Conservation (phyloP, 2,113 vertebrate genomes). For the Serranochromis macrocephalus region DNA sequence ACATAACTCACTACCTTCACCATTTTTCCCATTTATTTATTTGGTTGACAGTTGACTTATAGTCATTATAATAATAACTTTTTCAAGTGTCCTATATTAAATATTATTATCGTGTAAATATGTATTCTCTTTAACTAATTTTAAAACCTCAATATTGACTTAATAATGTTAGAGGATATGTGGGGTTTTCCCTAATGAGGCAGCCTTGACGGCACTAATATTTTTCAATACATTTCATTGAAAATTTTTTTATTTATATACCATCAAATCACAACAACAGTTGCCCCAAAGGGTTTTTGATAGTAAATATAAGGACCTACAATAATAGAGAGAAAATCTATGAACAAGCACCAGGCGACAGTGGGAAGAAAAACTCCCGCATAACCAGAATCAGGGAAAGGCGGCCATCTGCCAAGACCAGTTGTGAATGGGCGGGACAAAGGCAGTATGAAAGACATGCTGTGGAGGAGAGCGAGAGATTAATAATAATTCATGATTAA, state of each 20-base stretch:
- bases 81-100: background rate
- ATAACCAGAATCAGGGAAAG: background rate
- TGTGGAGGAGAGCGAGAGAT: background rate
- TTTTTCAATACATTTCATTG: background rate
- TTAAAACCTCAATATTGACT: background rate
- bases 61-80: background rate
- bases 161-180: background rate
- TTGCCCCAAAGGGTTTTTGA: background rate
- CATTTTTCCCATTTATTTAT: background rate
- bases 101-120: background rate
- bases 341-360: background rate
- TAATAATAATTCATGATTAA: background rate
- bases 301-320: background rate
- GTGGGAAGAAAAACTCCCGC: background rate
- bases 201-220: background rate
- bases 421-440: background rate
- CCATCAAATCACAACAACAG: background rate
- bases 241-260: background rate
- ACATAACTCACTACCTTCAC: background rate
- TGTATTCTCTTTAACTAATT: background rate
- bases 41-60: background rate
- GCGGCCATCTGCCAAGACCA: background rate
- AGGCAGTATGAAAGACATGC: background rate
- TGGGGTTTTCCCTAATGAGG: background rate
- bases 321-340: background rate